A percentile compares a stretch with the other conserved stretches of the same genome.
Conservation (phyloP, 2,888 invertebrate genomes). For the Vannuccia rotundouncinata region DNA sequence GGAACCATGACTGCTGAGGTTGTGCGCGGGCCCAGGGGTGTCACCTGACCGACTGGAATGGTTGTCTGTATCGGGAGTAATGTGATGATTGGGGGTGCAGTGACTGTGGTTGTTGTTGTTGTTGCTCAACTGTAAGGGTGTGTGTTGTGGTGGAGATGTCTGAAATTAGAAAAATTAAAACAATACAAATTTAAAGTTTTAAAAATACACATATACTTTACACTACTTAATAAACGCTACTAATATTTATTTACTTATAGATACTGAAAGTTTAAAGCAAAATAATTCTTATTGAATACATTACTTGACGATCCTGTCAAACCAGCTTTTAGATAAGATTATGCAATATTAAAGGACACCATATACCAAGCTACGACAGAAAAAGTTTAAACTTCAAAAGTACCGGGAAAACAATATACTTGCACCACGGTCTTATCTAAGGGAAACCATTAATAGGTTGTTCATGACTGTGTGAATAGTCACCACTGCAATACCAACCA, state of each 20-base stretch:
- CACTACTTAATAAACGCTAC: too few species aligned
- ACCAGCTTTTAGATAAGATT: too few species aligned
- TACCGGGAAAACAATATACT: not conserved
- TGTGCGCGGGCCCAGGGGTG: not conserved
- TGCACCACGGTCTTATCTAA: not conserved
- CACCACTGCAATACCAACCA: not conserved
- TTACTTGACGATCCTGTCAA: too few species aligned
- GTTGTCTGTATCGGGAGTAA: constrained; percentile 26
- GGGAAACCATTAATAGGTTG: not conserved
- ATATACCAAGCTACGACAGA: too few species aligned
- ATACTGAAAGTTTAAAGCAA: too few species aligned
- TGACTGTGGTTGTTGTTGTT: constrained; percentile 10
- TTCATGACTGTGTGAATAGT: not conserved
- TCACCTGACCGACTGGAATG: constrained; percentile 17
- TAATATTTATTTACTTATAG: too few species aligned
- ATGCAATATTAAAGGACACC: too few species aligned
- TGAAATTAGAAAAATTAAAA: not conserved
- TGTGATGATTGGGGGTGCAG: constrained; percentile 42
- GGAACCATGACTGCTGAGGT: constrained; percentile 28
- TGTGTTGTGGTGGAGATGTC: not conserved
- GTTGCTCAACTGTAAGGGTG: not conserved
- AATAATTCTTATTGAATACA: too few species aligned
- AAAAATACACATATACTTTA: too few species aligned
- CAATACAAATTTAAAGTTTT: too few species aligned
- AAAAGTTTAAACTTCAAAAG: not conserved